These are phyloP conservation scores for Osmoderma eremita DNA, from an alignment of 2,888 invertebrate species.

Conservation along the genomic window DNA sequence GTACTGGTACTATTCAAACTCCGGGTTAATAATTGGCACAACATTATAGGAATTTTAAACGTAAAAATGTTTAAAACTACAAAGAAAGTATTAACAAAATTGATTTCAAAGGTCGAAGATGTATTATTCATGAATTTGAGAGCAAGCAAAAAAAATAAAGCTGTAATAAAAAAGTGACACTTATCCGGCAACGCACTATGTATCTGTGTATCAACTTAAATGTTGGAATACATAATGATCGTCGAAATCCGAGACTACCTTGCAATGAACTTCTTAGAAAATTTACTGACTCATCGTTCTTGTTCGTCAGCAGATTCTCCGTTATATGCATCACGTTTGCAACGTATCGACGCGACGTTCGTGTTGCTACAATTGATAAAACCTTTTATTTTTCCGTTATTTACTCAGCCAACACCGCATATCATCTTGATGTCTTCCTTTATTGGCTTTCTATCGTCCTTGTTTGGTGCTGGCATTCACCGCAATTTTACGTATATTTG, in stretches of 20 bases:
- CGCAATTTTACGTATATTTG: conserved; percentile 22
- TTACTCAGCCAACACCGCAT: conserved; percentile 12
- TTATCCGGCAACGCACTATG: too few species aligned
- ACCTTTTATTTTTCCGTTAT: conserved; percentile 7
- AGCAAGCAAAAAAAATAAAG: too few species aligned
- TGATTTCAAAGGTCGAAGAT: too few species aligned
- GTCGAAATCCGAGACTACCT: background rate
- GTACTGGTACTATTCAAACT: too few species aligned
- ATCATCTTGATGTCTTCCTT: background rate
- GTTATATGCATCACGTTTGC: background rate
- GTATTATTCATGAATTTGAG: too few species aligned
- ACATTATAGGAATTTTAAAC: too few species aligned
- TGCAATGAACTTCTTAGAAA: conserved; percentile 4
- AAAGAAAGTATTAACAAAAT: too few species aligned
- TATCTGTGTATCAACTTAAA: too few species aligned
- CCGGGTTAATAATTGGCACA: too few species aligned
- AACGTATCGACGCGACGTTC: background rate
- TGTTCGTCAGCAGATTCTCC: background rate
- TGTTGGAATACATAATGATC: too few species aligned
- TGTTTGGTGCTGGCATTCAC: conserved; percentile 5
- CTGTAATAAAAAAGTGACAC: too few species aligned
- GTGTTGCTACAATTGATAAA: conserved; percentile 6
- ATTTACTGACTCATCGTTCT: conserved; percentile 3
- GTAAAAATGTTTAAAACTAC: too few species aligned
- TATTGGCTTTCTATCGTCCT: background rate